A percentile compares a stretch with the other conserved stretches of the same genome.
phyloP scores from a whole-genome alignment of 2,888 invertebrate species.

The Netelia virgata region DNA sequence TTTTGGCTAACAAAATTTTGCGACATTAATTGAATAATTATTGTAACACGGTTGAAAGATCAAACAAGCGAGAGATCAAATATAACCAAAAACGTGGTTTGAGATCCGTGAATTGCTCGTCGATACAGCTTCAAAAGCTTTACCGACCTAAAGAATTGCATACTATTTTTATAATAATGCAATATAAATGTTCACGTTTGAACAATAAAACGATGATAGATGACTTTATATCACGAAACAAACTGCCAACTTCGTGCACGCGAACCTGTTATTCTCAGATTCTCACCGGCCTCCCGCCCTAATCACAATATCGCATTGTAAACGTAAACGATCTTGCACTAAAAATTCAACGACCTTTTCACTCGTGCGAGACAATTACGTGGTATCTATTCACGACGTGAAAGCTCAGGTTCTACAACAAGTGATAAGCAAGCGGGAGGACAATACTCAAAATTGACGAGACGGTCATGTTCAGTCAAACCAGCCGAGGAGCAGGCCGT shows the following conservation, averaged over 20 bases:
- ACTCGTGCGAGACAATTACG: background rate
- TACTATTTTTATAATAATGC: background rate
- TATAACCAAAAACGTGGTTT: background rate
- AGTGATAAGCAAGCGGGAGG: background rate
- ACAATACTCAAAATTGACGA: background rate
- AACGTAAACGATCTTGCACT: background rate
- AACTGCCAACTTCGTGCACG: background rate
- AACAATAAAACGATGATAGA: background rate
- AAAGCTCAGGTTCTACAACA: background rate
- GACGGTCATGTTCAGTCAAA: background rate
- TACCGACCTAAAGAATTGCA: background rate
- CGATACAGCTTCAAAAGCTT: background rate
- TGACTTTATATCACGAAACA: background rate
- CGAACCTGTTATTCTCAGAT: background rate
- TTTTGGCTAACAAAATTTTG: conserved; percentile 43
- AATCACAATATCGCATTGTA: background rate
- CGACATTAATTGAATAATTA: conserved; percentile 53
- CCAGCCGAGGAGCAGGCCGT: background rate
- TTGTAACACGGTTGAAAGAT: background rate
- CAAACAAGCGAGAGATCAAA: background rate
- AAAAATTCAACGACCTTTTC: background rate
- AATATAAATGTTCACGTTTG: background rate
- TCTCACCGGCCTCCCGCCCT: background rate
- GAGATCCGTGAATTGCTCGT: background rate
- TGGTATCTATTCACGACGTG: background rate